phyloP scores from a whole-genome alignment of 2,797 vertebrate species.

The Gouania willdenowi region DNA sequence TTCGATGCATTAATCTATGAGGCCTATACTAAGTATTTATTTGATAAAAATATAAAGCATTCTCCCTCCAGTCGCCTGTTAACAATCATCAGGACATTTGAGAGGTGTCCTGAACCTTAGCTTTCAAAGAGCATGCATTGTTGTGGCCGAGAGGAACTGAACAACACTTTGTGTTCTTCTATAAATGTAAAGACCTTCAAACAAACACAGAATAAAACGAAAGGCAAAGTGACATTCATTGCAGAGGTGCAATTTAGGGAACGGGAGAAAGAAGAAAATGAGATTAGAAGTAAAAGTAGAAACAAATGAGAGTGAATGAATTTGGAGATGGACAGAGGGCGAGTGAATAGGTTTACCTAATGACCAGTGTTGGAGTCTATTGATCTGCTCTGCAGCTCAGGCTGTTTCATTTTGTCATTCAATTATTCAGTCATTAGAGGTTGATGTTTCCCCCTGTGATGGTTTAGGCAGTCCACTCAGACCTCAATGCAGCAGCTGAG shows the following conservation, averaged over 20 bases:
- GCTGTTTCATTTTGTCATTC: conserved; percentile 65
- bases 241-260: neutral
- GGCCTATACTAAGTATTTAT: too few species aligned
- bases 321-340: conserved; percentile 11
- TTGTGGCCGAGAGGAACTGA: too few species aligned
- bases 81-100: too few species aligned
- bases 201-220: neutral
- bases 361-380: conserved; percentile 49
- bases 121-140: too few species aligned
- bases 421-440: conserved; percentile 67
- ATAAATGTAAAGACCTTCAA: too few species aligned
- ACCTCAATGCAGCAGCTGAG: conserved; percentile 12
- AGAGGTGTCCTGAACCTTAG: too few species aligned
- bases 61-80: too few species aligned
- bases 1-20: too few species aligned
- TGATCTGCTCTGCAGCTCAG: conserved; percentile 49
- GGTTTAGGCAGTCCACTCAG: conserved; percentile 15
- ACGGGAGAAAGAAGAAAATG: neutral
- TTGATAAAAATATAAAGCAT: too few species aligned
- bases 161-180: too few species aligned
- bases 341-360: conserved; percentile 30
- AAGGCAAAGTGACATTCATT: neutral
- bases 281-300: neutral
- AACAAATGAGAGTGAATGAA: conserved; percentile 11
- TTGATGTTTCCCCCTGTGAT: conserved; percentile 50